These are phyloP conservation scores for Drosophila carrolli DNA, from an alignment of 1,140 invertebrate genomes.

Conservation along the genomic window DNA sequence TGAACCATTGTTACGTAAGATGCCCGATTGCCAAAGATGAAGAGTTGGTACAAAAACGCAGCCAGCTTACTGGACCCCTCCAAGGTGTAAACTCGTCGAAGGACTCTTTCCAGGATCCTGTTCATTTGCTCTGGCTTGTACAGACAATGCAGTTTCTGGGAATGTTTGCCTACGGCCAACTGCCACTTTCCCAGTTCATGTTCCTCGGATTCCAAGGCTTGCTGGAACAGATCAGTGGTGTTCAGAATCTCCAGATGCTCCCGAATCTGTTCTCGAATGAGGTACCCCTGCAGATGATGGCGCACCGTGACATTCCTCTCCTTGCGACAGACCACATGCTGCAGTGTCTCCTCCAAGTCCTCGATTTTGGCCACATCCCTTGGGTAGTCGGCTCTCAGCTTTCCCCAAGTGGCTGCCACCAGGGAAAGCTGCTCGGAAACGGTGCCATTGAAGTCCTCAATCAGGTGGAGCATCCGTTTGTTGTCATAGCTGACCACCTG, in stretches of 20 bases:
- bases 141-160: constrained; percentile 28
- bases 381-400: constrained; percentile 31
- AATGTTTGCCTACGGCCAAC: constrained; percentile 15
- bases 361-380: constrained; percentile 35
- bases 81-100: constrained; percentile 7
- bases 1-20: constrained; percentile 32
- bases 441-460: constrained; percentile 23
- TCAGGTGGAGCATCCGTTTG: constrained; percentile 33
- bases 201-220: constrained; percentile 31
- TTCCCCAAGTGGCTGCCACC: constrained; percentile 39
- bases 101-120: constrained; percentile 12
- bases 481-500: constrained; percentile 42
- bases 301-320: constrained; percentile 15
- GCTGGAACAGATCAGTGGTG: constrained; percentile 19
- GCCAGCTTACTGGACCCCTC: constrained; percentile 1
- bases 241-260: constrained; percentile 35
- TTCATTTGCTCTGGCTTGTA: constrained; percentile 13
- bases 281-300: constrained; percentile 21
- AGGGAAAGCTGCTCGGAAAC: constrained; percentile 29
- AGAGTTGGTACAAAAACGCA: constrained; percentile 22
- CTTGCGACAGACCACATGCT: constrained; percentile 18
- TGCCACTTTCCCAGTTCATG: constrained; percentile 47
- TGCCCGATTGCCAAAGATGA: constrained; percentile 14
- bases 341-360: constrained; percentile 18
- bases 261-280: constrained; percentile 33